Base-by-base conservation (phyloP, 2,113 vertebrate species). In the Meleagris gallopavo region DNA sequence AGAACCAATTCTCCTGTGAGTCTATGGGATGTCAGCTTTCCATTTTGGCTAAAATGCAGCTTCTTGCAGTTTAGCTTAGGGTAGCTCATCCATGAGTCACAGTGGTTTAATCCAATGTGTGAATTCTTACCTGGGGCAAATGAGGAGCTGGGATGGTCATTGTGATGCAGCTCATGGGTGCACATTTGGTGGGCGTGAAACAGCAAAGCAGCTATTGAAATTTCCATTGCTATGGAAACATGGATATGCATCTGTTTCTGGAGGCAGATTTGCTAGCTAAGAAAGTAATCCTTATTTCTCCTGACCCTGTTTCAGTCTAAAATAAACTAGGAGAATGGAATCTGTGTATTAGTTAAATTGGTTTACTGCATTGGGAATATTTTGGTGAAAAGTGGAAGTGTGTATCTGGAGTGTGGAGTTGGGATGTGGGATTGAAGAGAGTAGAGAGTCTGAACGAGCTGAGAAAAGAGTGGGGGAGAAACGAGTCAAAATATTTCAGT, bases 371-470 rank as follows among this genome's bases (percentile, higher is more conserved):
- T 6, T 34, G 61, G 86, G 50, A 62, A 19, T 8, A 40, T 60
- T 87, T 76, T 43, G 22, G 22, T 54, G 41, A n/a, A 21, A 25
- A 76, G 15, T 57, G 61, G 13, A 46, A 19, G 17, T 36, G 20
- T 38, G 67, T 50, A 24, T 27, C 3, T 0, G 0, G 16, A 8
- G 27, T 8, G 8, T 10, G 65, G 43, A 29, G 8, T 5, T 30
- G 36, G 36, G 62, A 34, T 29, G 52, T 30, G 15, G 27, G 52
- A 54, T 30, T 29, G 52, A 54, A 25, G 12, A 29, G 24, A 30
- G 20, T 32, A 19, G 22, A 29, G 20, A 50, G 10, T 24, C 10
- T 62, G 45, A 75, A 58, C 11, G 9, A 24, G 40, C 50, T 25
- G 32, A 60, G 30, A 13, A 14, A 48, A 14, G 5, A 2, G 5